Conservation (phyloP, 2,888 invertebrate genomes). For the Habrosyne pyritoides region DNA sequence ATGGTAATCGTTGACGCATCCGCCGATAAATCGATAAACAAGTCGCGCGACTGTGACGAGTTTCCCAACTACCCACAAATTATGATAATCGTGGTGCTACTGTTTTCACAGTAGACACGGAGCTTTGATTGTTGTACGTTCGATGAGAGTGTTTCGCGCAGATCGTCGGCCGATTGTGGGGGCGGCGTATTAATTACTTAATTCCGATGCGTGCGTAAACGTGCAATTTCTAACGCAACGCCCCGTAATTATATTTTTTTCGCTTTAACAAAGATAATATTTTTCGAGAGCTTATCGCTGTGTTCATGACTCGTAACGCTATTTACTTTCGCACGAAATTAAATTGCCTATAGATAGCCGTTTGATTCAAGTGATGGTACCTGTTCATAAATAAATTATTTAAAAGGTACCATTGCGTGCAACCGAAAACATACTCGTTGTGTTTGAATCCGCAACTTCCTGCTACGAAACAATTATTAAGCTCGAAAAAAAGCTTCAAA, state of each 20-base stretch:
- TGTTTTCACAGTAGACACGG: conserved; percentile 55
- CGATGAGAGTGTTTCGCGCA: conserved; percentile 60
- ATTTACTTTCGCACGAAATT: conserved; percentile 63
- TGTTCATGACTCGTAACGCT: conserved; percentile 71
- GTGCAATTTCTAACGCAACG: conserved; percentile 76
- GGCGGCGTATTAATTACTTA: conserved; percentile 76
- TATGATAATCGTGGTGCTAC: conserved; percentile 61
- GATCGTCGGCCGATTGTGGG: conserved; percentile 74
- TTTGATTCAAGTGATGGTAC: not conserved
- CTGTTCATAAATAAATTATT: not conserved
- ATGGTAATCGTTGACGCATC: conserved; percentile 74
- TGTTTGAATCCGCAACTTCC: conserved; percentile 73
- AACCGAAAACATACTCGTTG: conserved; percentile 57
- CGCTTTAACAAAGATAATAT: conserved; percentile 65
- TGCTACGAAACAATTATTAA: conserved; percentile 64
- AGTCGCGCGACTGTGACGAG: conserved; percentile 72
- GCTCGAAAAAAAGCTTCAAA: conserved; percentile 45
- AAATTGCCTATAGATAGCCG: conserved; percentile 10
- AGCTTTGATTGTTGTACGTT: conserved; percentile 65
- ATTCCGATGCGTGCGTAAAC: conserved; percentile 77
- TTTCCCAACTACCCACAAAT: conserved; percentile 71
- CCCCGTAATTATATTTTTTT: conserved; percentile 69
- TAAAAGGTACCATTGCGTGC: conserved; percentile 45
- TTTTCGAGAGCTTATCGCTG: conserved; percentile 75
- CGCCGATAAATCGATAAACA: conserved; percentile 79